phyloP scores from a whole-genome alignment of 2,797 vertebrate species.

The Catharus ustulatus region DNA sequence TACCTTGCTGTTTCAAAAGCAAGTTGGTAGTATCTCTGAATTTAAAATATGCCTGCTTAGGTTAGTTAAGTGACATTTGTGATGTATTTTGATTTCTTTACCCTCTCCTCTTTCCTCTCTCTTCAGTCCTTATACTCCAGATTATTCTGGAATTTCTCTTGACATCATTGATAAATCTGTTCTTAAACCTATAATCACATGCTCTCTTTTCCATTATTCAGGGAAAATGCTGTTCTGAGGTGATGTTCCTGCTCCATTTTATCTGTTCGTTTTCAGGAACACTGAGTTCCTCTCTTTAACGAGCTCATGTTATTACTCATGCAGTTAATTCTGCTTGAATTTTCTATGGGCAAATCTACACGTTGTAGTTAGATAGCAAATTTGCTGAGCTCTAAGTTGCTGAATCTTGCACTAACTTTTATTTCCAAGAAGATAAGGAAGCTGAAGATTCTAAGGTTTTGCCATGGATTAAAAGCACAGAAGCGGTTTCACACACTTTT shows the following conservation, averaged over 20 bases:
- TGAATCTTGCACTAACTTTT: background rate
- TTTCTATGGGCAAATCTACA: background rate
- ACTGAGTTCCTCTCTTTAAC: background rate
- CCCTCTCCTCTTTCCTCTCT: background rate
- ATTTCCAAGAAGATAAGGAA: conserved; percentile 10
- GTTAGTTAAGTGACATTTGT: background rate
- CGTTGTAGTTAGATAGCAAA: background rate
- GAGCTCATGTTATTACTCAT: background rate
- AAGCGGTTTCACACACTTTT: background rate
- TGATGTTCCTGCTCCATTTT: background rate
- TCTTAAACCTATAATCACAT: background rate
- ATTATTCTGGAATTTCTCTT: background rate
- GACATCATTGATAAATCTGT: background rate
- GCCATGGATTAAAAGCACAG: background rate
- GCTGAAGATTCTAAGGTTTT: background rate
- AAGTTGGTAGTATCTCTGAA: background rate
- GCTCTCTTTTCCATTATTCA: background rate
- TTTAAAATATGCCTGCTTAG: background rate
- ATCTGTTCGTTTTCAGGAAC: background rate
- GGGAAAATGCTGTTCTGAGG: background rate
- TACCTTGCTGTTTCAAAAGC: background rate
- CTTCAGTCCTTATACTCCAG: background rate
- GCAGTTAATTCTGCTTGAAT: background rate
- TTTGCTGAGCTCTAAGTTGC: background rate
- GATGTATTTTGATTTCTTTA: background rate